phyloP scores from a whole-genome alignment of 2,797 vertebrate species.

The Myiotriccus ornatus region DNA sequence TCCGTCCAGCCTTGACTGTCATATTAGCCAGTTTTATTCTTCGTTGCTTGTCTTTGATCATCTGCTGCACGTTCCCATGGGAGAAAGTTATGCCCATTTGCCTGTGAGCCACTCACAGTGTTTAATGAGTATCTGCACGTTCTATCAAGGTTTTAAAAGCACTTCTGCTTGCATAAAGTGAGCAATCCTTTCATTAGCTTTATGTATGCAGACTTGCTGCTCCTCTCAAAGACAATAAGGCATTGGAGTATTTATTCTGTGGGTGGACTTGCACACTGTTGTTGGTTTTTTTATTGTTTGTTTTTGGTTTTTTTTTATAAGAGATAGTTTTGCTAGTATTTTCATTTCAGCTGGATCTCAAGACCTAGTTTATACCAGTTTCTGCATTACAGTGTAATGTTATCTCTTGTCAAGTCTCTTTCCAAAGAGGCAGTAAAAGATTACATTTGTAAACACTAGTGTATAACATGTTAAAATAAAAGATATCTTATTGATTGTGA shows the following conservation, averaged over 20 bases:
- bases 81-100: conserved; percentile 35
- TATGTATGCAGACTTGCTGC: neutral
- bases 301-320: neutral
- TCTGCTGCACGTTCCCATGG: conserved; percentile 7
- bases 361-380: neutral
- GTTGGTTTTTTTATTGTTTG: no score
- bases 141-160: neutral
- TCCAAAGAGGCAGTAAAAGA: neutral
- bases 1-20: conserved; percentile 39
- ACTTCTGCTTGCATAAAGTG: neutral
- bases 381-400: neutral
- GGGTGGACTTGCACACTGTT: neutral
- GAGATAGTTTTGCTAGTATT: neutral
- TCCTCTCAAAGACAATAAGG: neutral
- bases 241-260: conserved; percentile 2
- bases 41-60: conserved; percentile 50
- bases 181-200: conserved; percentile 15
- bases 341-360: neutral
- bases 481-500: neutral
- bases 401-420: neutral
- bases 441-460: neutral
- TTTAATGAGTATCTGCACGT: conserved; percentile 22
- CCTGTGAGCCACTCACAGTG: neutral
- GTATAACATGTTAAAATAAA: conserved; percentile 6
- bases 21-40: conserved; percentile 60